Base-by-base conservation (phyloP, 2,113 vertebrate species). In the Lasiurus borealis region DNA sequence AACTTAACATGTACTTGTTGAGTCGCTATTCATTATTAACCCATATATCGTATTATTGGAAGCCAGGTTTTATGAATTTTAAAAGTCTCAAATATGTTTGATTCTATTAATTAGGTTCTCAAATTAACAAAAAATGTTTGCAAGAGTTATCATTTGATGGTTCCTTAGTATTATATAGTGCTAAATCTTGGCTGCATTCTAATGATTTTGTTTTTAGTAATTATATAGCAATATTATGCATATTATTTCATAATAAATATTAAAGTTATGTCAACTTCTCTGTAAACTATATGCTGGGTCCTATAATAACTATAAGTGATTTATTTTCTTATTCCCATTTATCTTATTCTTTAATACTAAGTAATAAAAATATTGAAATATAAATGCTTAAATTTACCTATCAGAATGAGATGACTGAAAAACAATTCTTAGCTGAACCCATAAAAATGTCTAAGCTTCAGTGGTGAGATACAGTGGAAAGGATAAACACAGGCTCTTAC, bases 261-360 rank as follows among this genome's bases (percentile, higher is more conserved):
- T 31, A 48, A 62, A 44, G 1, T 91, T 44, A 66, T 6, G 75
- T 40, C 18, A 90, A 80, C 34, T 40, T 46, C 40, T 57, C 0
- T 48, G 0, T 34, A 76, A 81, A n/a, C 5, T 46, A 44, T 72
- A 64, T 54, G 13, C 0, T 14, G 57, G 19, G 5, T 68, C 10
- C 46, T 64, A 52, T 0, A 75, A 64, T 44, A 25, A 81, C 62
- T 15, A 7, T 62, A 78, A 80, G 34, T 40, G 8, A 21, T 15
- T 96, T 27, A 44, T 72, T n/a, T 59, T 85, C 16, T 89, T 92
- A 87, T 84, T 73, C 50, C 2, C 9, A 73, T 52, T 90, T 57
- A 80, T 4, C 59, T 64, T 18, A 54, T 78, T 86, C 6, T 11
- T 84, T 68, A 78, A 34, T 75, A 59, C 21, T 46, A 88, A 87